Conservation (phyloP, 2,113 vertebrate genomes). For the Choloepus hoffmanni region DNA sequence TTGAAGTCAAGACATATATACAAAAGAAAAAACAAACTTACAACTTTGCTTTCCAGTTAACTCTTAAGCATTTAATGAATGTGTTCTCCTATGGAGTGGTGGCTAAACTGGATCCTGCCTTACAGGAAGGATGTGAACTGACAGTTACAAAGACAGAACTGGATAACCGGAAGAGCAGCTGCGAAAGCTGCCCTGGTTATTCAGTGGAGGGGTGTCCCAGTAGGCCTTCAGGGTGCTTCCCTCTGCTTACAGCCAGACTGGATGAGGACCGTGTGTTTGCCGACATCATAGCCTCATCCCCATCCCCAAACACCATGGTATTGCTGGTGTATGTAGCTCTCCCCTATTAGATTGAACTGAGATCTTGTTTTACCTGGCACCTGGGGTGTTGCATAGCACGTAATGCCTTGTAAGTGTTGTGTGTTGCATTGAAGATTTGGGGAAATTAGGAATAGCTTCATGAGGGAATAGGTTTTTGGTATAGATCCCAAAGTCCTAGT, state of each 20-base stretch:
- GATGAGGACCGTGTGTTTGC: not conserved
- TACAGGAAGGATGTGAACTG: not conserved
- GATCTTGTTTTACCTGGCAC: not conserved
- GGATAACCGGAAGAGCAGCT: not conserved
- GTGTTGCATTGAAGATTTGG: not conserved
- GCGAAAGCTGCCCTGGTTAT: not conserved
- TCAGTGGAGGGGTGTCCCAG: not conserved
- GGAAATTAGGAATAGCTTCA: not conserved
- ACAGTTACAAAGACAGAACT: not conserved
- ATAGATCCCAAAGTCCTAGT: not conserved
- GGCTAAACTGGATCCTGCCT: not conserved
- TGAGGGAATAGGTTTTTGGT: not conserved
- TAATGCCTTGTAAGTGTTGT: not conserved
- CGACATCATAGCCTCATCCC: not conserved
- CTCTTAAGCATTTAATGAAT: not conserved
- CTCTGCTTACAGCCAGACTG: not conserved
- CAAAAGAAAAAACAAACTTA: not conserved
- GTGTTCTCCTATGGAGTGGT: not conserved
- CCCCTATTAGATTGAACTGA: not conserved
- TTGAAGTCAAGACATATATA: conserved; percentile 30
- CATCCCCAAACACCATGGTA: not conserved
- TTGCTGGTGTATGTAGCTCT: not conserved
- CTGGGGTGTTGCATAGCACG: not conserved
- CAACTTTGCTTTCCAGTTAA: conserved; percentile 2
- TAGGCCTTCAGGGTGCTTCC: not conserved